phyloP scores from a whole-genome alignment of 2,113 vertebrate genomes.

The Labeo rohita region DNA sequence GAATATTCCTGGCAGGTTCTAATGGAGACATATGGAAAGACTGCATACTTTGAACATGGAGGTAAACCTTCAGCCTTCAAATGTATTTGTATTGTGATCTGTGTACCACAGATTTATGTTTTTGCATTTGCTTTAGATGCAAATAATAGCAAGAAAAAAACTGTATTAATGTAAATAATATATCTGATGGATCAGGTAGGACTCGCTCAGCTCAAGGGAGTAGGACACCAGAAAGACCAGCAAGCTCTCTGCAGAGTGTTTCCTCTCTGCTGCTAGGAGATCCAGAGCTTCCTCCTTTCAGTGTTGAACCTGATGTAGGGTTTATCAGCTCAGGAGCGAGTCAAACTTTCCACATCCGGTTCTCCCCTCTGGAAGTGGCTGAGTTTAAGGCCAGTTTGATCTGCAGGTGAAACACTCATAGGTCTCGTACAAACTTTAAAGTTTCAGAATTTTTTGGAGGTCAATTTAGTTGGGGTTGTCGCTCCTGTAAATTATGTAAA shows the following conservation, averaged over 20 bases:
- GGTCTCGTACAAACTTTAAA: too few relatives aligned
- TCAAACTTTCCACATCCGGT: conserved; percentile 78
- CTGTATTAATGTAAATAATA: not conserved
- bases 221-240: conserved; percentile 45
- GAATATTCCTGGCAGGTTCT: conserved; percentile 79
- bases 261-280: conserved; percentile 41
- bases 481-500: too few relatives aligned
- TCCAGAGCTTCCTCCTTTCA: conserved; percentile 65
- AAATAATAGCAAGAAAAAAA: not conserved
- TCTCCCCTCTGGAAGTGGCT: conserved; percentile 77
- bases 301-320: conserved; percentile 77
- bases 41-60: conserved; percentile 51
- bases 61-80: conserved; percentile 56
- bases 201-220: conserved; percentile 53
- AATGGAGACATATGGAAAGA: conserved; percentile 61
- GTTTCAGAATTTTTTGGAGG: too few relatives aligned
- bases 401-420: conserved; percentile 81
- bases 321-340: conserved; percentile 68
- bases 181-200: conserved; percentile 40
- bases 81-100: not conserved
- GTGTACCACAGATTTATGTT: not conserved
- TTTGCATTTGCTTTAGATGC: not conserved
- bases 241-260: conserved; percentile 58
- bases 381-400: conserved; percentile 76
- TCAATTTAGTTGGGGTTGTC: too few relatives aligned